These are phyloP conservation scores for Oreochromis tanganicae DNA, from an alignment of 2,113 vertebrate species.

Conservation along the genomic window DNA sequence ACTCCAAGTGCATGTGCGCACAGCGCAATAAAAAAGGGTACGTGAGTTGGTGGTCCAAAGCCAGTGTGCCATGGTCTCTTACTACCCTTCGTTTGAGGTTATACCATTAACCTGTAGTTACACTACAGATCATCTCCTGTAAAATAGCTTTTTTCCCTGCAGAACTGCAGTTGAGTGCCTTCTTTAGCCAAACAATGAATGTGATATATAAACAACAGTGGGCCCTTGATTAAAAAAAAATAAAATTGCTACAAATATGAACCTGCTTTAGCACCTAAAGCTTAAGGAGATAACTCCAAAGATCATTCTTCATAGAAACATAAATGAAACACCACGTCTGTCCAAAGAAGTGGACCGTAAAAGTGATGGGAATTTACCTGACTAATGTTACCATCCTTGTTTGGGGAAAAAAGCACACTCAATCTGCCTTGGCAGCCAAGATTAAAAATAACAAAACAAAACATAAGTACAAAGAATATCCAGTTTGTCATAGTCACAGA, in stretches of 20 bases:
- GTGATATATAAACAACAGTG: not conserved
- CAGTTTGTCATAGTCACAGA: constrained; percentile 63
- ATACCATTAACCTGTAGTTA: constrained; percentile 43
- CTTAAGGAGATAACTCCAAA: constrained; percentile 13
- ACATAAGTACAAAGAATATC: constrained; percentile 58
- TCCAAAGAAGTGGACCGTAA: constrained; percentile 56
- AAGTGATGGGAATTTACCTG: constrained; percentile 22
- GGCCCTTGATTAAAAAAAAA: not conserved
- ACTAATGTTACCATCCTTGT: not conserved
- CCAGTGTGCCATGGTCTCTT: constrained; percentile 61
- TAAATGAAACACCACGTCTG: not conserved
- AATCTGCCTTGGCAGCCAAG: constrained; percentile 62
- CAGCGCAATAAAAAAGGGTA: constrained; percentile 73
- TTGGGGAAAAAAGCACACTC: constrained; percentile 32
- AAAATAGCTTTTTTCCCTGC: constrained; percentile 61
- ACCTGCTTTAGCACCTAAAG: constrained; percentile 57
- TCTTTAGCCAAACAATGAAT: constrained; percentile 34
- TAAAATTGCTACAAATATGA: constrained; percentile 43
- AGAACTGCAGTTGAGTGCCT: constrained; percentile 63
- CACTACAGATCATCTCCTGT: constrained; percentile 43
- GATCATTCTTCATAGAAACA: not conserved
- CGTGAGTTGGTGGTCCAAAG: constrained; percentile 58
- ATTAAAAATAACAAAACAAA: constrained; percentile 67
- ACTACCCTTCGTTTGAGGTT: constrained; percentile 58
- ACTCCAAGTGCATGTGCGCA: constrained; percentile 77